A percentile compares a stretch with the other conserved stretches of the same genome.
These are phyloP conservation scores for Unio pictorum DNA, from an alignment of 2,888 invertebrate genomes.

Conservation along the genomic window DNA sequence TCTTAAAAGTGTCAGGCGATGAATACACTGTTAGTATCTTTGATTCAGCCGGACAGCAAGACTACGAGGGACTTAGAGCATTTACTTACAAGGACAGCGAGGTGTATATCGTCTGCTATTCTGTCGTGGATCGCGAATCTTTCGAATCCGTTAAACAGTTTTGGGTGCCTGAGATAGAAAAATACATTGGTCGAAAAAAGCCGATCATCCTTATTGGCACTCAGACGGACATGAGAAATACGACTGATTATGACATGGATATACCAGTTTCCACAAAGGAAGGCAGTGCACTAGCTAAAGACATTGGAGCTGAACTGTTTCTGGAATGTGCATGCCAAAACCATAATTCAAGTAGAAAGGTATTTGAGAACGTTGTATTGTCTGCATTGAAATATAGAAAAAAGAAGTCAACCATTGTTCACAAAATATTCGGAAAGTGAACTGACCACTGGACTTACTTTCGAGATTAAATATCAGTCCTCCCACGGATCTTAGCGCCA, in stretches of 20 bases:
- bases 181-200: conserved; percentile 46
- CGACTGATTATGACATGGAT: conserved; percentile 37
- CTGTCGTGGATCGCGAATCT: conserved; percentile 54
- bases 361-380: conserved; percentile 51
- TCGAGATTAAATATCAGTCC: too few relatives aligned
- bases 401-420: conserved; percentile 42
- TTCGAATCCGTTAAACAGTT: conserved; percentile 48
- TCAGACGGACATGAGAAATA: conserved; percentile 51
- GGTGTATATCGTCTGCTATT: conserved; percentile 56
- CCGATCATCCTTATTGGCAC: conserved; percentile 56
- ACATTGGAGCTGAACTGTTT: conserved; percentile 49
- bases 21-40: conserved; percentile 57
- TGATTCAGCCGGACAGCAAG: conserved; percentile 60
- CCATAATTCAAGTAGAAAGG: conserved; percentile 37
- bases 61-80: conserved; percentile 50
- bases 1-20: conserved; percentile 45
- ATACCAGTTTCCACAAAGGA: conserved; percentile 45
- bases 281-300: conserved; percentile 43
- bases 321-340: conserved; percentile 50
- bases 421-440: conserved; percentile 40
- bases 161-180: conserved; percentile 57
- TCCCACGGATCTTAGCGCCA: too few relatives aligned
- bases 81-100: conserved; percentile 59
- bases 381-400: conserved; percentile 50
- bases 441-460: background rate